Percentiles rank a stretch among this genome's conserved stretches.
phyloP scores from a whole-genome alignment of 2,113 vertebrate genomes.

The Globicephala melas region DNA sequence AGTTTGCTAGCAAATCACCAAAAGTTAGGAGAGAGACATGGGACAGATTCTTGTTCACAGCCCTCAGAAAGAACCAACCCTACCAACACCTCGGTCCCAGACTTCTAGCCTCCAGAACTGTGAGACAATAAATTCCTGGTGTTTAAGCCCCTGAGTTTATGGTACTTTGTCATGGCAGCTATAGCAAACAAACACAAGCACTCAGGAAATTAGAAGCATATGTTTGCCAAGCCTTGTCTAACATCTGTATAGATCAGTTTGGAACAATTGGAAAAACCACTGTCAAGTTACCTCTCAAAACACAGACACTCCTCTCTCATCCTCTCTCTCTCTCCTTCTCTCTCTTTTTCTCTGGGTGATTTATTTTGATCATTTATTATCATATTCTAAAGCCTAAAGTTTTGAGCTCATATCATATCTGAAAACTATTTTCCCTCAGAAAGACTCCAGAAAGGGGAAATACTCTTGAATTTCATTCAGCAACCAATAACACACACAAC shows the following conservation, averaged over 20 bases:
- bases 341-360: neutral
- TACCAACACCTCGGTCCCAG: neutral
- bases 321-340: neutral
- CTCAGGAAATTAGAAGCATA: neutral
- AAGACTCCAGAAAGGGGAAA: neutral
- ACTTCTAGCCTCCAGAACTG: neutral
- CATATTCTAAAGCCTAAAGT: neutral
- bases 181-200: neutral
- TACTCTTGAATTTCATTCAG: neutral
- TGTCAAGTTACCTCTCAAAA: neutral
- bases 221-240: neutral
- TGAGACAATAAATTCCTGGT: neutral
- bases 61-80: neutral
- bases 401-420: neutral
- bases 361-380: neutral
- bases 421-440: neutral
- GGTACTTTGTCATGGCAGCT: neutral
- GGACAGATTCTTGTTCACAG: neutral
- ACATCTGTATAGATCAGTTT: neutral
- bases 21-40: neutral
- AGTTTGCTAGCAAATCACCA: neutral
- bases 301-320: neutral
- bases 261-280: neutral
- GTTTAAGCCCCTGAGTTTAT: neutral
- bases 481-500: neutral